Conservation (phyloP, 2,797 vertebrate genomes). For the Schizopygopsis malacanthus region DNA sequence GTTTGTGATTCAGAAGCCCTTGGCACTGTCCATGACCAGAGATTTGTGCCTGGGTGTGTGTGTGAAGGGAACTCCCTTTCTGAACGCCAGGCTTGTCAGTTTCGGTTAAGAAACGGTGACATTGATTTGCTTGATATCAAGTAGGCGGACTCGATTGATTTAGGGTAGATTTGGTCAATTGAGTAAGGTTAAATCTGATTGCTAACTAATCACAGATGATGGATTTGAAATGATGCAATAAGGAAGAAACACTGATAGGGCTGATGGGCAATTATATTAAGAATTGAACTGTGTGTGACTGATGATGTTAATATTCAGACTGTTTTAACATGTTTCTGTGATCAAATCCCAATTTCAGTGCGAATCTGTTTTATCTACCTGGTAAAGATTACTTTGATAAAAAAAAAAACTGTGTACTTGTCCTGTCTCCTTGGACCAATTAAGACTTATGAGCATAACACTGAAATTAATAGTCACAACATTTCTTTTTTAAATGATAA, state of each 20-base stretch:
- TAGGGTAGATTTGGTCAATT: neutral
- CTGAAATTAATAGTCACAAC: neutral
- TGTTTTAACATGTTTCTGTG: neutral
- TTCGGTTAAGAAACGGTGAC: constrained; percentile 14
- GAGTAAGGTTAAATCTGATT: neutral
- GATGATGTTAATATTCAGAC: neutral
- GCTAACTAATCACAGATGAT: neutral
- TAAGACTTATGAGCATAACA: neutral
- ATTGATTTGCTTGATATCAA: neutral
- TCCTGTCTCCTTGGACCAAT: neutral
- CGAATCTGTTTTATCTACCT: neutral
- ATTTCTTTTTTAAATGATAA: neutral
- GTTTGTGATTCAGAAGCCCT: constrained; percentile 12
- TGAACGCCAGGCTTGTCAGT: neutral
- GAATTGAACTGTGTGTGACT: neutral
- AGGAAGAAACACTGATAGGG: neutral
- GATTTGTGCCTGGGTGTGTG: neutral
- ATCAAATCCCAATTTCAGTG: neutral
- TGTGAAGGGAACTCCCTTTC: neutral
- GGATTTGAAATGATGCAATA: neutral
- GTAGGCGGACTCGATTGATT: neutral
- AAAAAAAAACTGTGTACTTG: neutral
- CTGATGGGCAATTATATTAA: neutral
- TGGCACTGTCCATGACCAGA: neutral
- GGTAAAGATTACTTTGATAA: neutral